Evolutionary conservation across 1,140 invertebrate species (phyloP), one percentile per base, ranked within the genome.

Genomic region (Zaprionus ornatus): DNA sequence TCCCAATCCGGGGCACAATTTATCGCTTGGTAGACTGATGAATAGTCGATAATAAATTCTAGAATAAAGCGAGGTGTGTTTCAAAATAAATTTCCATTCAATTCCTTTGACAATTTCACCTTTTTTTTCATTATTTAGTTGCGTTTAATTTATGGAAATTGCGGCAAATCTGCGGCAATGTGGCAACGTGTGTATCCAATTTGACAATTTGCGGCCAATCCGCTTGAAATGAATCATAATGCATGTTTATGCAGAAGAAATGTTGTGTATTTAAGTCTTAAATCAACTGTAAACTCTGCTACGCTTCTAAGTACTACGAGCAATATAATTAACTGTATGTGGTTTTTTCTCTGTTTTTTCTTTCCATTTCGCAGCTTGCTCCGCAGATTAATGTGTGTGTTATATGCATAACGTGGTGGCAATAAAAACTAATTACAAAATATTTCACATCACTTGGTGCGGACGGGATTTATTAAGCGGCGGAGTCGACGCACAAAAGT

Each of bases 351-450:
- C 12, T 25, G n/a, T 42, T 7, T 55, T 45, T 66, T 32, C 25
- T 21, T 21, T 42, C 52, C 15, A 7, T 25, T 52, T 37, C 17
- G 32, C 61, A 63, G 61, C 32, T 54, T 5, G 5, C 60, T 32
- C 9, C 42, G 17, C 48, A 55, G 52, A 73, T 73, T 73, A 42
- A 67, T 56, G 60, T 42, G 7, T 42, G 40, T 42, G 6, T 7
- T 48, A 35, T 17, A 50, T 13, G 23, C 52, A 21, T 60, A 35
- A 56, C 48, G 66, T 17, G 68, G 60, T 57, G 29, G 68, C 73
- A 74, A 84, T 84, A 77, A 77, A 84, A 84, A 77, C 77, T 82
- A 82, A 82, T 82, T 82, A 82, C 21, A 65, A 66, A 82, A 82
- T 82, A 82, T 79, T 82, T 82, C 68, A 66, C 78, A 62, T 72